Conservation (phyloP, 64 coral and sea anemone species). For the Orbicella faveolata region DNA sequence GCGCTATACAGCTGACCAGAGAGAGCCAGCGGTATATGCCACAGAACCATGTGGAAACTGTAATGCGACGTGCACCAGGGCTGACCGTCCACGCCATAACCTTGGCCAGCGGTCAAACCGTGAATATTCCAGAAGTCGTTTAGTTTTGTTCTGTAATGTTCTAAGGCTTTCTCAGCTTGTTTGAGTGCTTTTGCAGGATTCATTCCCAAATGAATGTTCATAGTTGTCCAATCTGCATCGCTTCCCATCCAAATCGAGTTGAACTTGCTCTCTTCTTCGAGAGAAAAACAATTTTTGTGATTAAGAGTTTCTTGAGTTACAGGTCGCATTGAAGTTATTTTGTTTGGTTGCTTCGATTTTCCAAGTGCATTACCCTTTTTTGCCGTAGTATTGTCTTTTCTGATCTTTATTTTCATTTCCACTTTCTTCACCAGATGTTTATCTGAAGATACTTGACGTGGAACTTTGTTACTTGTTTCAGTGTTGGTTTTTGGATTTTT, state of each 20-base stretch:
- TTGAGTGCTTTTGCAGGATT: slow-evolving; percentile 56
- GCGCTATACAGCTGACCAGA: slow-evolving; percentile 91
- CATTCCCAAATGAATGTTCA: slow-evolving; percentile 77
- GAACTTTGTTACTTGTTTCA: no score
- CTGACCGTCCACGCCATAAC: slow-evolving; percentile 77
- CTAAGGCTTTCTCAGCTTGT: slow-evolving; percentile 73
- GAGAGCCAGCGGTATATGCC: slow-evolving; percentile 88
- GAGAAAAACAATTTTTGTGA: slow-evolving; percentile 47
- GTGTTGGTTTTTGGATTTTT: background rate
- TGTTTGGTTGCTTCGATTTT: background rate
- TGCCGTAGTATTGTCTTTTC: background rate
- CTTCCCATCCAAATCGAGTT: slow-evolving; percentile 91
- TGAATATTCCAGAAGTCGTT: slow-evolving; percentile 96
- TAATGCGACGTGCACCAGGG: slow-evolving; percentile 96
- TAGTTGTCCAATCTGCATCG: slow-evolving; percentile 68
- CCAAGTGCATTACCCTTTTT: background rate
- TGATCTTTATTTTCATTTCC: background rate
- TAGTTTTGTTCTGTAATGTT: slow-evolving; percentile 76
- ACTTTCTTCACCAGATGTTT: background rate
- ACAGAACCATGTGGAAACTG: slow-evolving; percentile 85
- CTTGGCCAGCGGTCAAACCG: slow-evolving; percentile 82
- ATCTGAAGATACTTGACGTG: background rate
- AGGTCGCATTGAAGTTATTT: background rate
- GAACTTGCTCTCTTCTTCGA: slow-evolving; percentile 16
- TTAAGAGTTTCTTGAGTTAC: slow-evolving; percentile 1